Percentiles rank a stretch among this genome's conserved stretches.
Conservation (phyloP, 2,113 vertebrate species). For the Spea bombifrons region DNA sequence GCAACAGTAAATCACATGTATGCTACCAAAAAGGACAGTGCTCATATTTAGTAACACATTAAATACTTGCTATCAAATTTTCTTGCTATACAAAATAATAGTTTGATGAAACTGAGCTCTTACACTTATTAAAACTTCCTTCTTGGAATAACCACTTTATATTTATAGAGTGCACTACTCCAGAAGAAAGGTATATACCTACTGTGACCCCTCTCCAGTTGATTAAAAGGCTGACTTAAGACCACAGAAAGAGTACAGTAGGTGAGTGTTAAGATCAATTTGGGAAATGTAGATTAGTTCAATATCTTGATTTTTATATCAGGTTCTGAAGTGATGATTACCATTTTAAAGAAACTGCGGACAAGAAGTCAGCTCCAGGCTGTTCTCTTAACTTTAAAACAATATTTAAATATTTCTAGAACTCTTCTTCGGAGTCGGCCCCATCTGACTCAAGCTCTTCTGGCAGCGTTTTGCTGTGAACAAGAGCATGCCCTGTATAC, state of each 20-base stretch:
- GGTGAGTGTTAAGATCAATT: slow-evolving; percentile 14
- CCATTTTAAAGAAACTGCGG: not conserved
- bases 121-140: slow-evolving; percentile 8
- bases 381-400: slow-evolving; percentile 5
- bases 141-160: slow-evolving; percentile 45
- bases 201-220: slow-evolving; percentile 47
- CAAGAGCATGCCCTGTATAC: slow-evolving; percentile 12
- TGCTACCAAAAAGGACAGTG: too few species aligned
- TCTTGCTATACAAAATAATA: slow-evolving; percentile 13
- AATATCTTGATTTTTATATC: slow-evolving; percentile 17
- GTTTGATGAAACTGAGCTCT: slow-evolving; percentile 4
- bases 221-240: not conserved
- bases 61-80: not conserved
- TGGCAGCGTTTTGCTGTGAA: not conserved
- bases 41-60: too few species aligned
- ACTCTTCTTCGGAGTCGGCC: not conserved
- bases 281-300: slow-evolving; percentile 6
- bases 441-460: not conserved
- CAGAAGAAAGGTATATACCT: slow-evolving; percentile 36
- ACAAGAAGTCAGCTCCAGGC: not conserved
- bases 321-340: slow-evolving; percentile 4
- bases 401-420: slow-evolving; percentile 9
- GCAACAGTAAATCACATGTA: too few species aligned
- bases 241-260: slow-evolving; percentile 1
- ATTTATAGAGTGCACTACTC: slow-evolving; percentile 48